Evolutionary conservation across 2,113 vertebrate genomes (phyloP).

Genomic region (Rana temporaria): DNA sequence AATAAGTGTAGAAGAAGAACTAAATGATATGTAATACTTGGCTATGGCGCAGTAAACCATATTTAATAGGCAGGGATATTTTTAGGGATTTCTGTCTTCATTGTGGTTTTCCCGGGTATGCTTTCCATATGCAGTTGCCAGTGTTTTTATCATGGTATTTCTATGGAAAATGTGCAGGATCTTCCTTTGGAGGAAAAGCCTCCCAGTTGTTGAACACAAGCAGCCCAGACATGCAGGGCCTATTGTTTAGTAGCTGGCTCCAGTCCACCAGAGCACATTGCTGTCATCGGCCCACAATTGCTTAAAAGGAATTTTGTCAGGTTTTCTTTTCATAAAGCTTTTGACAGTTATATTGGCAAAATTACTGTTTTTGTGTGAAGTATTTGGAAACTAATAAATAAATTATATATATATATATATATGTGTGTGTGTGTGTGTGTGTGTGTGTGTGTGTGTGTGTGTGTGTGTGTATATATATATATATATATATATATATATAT

Average conservation of each 20-base stretch:
- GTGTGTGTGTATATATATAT: too few relatives aligned
- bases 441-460: too few relatives aligned
- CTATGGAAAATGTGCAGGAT: not conserved
- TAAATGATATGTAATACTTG: not conserved
- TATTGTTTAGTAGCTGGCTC: not conserved
- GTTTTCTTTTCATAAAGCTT: too few relatives aligned
- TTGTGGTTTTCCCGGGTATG: not conserved
- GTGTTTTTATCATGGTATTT: not conserved
- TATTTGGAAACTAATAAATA: too few relatives aligned
- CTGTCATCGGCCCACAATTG: not conserved
- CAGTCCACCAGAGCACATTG: not conserved
- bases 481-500: too few relatives aligned
- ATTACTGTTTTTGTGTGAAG: too few relatives aligned
- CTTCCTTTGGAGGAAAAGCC: not conserved
- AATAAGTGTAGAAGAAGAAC: not conserved
- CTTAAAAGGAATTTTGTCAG: not conserved
- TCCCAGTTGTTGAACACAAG: not conserved
- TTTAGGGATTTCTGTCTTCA: not conserved
- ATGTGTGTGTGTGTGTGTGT: too few relatives aligned
- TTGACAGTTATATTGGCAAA: too few relatives aligned
- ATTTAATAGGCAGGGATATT: not conserved
- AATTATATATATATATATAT: too few relatives aligned
- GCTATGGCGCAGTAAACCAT: not conserved
- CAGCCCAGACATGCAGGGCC: not conserved
- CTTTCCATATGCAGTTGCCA: not conserved